Conservation (phyloP, 1,140 invertebrate species). For the Caenorhabditis inopinata region DNA sequence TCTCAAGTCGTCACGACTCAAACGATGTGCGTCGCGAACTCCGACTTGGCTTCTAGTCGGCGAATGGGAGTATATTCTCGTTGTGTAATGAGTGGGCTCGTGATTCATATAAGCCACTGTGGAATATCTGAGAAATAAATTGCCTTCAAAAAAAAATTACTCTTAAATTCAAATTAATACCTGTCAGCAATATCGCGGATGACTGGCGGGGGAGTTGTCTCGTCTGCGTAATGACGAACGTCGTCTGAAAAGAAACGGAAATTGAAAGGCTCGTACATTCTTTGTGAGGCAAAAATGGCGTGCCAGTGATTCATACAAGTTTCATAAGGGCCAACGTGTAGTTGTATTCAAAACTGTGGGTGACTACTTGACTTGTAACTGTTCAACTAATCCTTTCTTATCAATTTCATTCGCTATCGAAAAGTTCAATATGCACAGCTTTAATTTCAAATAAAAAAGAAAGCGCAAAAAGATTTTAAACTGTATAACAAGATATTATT, state of each 20-base stretch:
- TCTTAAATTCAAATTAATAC: neutral
- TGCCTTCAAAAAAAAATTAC: neutral
- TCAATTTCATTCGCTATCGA: no score
- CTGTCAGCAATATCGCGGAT: neutral
- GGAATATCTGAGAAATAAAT: neutral
- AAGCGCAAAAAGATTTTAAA: no score
- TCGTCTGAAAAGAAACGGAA: constrained; percentile 23
- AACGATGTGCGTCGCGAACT: neutral
- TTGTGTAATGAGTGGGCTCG: neutral
- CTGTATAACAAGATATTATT: no score
- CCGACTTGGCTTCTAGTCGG: constrained; percentile 5
- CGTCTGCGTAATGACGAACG: constrained; percentile 18
- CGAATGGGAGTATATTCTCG: neutral
- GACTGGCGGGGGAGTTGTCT: constrained; percentile 22
- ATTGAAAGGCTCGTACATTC: neutral
- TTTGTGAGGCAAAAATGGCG: neutral
- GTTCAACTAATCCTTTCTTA: neutral
- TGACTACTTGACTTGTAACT: neutral
- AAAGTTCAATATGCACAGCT: no score
- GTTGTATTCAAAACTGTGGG: neutral
- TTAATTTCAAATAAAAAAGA: no score
- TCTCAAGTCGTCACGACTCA: constrained; percentile 4
- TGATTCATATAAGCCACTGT: constrained; percentile 20
- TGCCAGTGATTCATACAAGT: neutral
- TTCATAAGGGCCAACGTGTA: neutral